A percentile compares a stretch with the other conserved stretches of the same genome.
phyloP scores from a whole-genome alignment of 2,113 vertebrate genomes.

The Salvelinus fontinalis region DNA sequence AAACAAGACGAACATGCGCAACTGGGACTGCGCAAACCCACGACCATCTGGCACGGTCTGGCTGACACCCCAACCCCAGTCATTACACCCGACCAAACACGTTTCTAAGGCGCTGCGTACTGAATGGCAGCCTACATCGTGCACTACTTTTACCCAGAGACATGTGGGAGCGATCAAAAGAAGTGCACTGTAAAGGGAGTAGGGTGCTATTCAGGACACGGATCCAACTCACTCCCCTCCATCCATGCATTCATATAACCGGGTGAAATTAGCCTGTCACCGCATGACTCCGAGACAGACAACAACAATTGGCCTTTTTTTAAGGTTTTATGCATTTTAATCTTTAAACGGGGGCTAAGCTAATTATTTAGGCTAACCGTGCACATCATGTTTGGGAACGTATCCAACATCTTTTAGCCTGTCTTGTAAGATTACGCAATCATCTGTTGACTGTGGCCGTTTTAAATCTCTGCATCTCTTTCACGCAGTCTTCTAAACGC shows the following conservation, averaged over 20 bases:
- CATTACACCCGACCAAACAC: conserved; percentile 72
- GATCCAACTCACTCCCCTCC: no score
- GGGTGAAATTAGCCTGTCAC: background rate
- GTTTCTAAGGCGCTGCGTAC: background rate
- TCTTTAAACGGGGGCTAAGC: background rate
- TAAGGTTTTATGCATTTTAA: background rate
- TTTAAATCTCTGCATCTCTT: no score
- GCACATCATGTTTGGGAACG: background rate
- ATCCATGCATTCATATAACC: background rate
- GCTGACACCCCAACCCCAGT: conserved; percentile 80
- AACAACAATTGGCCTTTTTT: background rate
- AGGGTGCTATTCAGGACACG: no score
- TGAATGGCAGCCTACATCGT: no score
- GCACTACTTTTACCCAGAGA: no score
- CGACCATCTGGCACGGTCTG: conserved; percentile 86
- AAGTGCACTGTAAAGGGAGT: no score
- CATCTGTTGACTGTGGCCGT: no score
- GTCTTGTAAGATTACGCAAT: no score
- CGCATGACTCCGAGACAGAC: background rate
- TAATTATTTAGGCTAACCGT: no score
- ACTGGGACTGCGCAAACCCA: conserved; percentile 79
- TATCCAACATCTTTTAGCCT: background rate
- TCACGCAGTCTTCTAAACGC: no score
- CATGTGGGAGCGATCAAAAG: no score
- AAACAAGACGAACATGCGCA: conserved; percentile 75